A percentile compares a stretch with the other conserved stretches of the same genome.
phyloP scores from a whole-genome alignment of 1,140 invertebrate genomes.

The Cyrtorhinus lividipennis region DNA sequence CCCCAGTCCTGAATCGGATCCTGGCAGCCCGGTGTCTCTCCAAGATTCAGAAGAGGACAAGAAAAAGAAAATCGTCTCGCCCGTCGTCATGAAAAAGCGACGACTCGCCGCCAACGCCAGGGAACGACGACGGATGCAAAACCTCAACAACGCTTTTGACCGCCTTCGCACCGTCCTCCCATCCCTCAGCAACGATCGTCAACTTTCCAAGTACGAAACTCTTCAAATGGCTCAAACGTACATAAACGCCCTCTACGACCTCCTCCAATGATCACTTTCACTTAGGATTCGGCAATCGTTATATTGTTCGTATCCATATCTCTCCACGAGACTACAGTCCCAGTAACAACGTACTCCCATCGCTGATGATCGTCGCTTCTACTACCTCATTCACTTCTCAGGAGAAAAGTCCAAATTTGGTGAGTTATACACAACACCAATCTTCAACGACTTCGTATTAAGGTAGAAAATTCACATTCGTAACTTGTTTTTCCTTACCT shows the following conservation, averaged over 20 bases:
- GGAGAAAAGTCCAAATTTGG: too few relatives aligned
- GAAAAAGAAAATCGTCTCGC: conserved; percentile 44
- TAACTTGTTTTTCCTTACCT: too few relatives aligned
- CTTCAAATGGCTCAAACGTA: conserved; percentile 96
- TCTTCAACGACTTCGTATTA: too few relatives aligned
- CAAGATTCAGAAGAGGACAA: conserved; percentile 5
- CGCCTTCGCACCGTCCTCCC: conserved; percentile 76
- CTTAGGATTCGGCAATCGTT: too few relatives aligned
- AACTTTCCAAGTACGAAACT: conserved; percentile 93
- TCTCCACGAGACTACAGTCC: too few relatives aligned
- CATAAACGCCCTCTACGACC: conserved; percentile 74
- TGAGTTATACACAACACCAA: too few relatives aligned
- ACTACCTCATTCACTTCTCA: too few relatives aligned
- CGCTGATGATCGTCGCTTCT: too few relatives aligned
- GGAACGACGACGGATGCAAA: conserved; percentile 85
- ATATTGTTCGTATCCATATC: too few relatives aligned
- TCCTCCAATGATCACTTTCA: conserved; percentile 56
- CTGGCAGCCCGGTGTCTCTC: neutral
- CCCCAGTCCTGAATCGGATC: neutral
- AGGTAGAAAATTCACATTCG: too few relatives aligned
- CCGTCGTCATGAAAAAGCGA: conserved; percentile 62
- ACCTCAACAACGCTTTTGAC: conserved; percentile 87
- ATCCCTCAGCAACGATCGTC: conserved; percentile 73
- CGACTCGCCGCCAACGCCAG: conserved; percentile 82
- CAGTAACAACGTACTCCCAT: too few relatives aligned